Evolutionary conservation across 2,797 vertebrate genomes (phyloP).

Genomic region (Acipenser ruthenus): DNA sequence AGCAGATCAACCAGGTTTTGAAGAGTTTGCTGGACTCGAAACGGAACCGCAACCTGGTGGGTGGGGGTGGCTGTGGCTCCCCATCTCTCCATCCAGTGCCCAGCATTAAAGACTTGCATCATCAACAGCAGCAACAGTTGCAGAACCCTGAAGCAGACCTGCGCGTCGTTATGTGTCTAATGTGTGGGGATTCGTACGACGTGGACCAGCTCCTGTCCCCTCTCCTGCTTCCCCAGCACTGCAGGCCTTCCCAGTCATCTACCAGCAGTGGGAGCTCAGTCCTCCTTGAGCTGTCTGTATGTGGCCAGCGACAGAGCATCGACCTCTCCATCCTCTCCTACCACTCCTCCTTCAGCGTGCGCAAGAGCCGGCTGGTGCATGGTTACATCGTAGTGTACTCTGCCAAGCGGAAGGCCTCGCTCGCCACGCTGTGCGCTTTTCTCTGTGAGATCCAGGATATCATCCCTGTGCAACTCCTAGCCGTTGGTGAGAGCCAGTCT

Average conservation of each 20-base stretch:
- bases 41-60: slow-evolving; percentile 35
- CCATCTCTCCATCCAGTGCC: slow-evolving; percentile 46
- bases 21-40: slow-evolving; percentile 78
- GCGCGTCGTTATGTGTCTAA: slow-evolving; percentile 84
- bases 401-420: slow-evolving; percentile 77
- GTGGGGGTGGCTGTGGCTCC: no score
- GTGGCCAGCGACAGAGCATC: slow-evolving; percentile 69
- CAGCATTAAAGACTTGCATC: slow-evolving; percentile 68
- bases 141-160: slow-evolving; percentile 68
- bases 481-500: slow-evolving; percentile 70
- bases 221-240: slow-evolving; percentile 74
- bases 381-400: slow-evolving; percentile 90
- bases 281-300: slow-evolving; percentile 71
- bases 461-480: slow-evolving; percentile 84
- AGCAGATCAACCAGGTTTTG: slow-evolving; percentile 82
- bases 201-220: slow-evolving; percentile 82
- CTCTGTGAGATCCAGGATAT: slow-evolving; percentile 94
- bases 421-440: slow-evolving; percentile 89
- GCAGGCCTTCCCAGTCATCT: slow-evolving; percentile 60
- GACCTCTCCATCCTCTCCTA: slow-evolving; percentile 85
- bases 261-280: slow-evolving; percentile 67
- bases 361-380: slow-evolving; percentile 84
- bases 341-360: slow-evolving; percentile 84
- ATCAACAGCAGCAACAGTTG: slow-evolving; percentile 29
- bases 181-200: slow-evolving; percentile 85